Evolutionary conservation across 2,113 vertebrate species (phyloP).

Genomic region (Jacana jacana): DNA sequence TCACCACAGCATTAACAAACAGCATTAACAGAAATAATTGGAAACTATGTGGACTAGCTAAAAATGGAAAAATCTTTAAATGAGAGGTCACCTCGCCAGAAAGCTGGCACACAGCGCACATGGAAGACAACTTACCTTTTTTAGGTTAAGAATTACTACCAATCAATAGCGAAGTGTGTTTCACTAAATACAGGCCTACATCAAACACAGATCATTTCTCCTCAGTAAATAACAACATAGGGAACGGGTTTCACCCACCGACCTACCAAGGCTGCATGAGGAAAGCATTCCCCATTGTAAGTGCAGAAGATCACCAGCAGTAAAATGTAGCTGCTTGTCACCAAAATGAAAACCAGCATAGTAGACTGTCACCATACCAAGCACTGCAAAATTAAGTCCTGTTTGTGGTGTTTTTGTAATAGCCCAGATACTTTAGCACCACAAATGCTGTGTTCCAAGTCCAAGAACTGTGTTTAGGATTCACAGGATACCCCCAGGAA

Average conservation of each 20-base stretch:
- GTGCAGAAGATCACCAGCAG: neutral
- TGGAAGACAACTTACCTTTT: neutral
- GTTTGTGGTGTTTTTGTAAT: neutral
- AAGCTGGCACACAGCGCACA: neutral
- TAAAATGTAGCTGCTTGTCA: neutral
- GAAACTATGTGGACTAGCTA: neutral
- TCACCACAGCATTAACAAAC: neutral
- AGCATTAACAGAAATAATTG: neutral
- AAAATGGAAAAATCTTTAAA: neutral
- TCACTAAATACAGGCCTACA: neutral
- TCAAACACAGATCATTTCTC: neutral
- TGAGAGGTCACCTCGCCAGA: neutral
- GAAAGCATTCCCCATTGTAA: neutral
- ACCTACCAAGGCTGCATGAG: neutral
- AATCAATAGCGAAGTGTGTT: neutral
- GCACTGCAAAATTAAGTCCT: neutral
- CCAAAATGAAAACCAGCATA: neutral
- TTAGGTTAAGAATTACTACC: neutral
- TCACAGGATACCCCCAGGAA: neutral
- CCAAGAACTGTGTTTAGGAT: neutral
- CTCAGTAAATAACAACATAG: neutral
- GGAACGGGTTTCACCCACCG: neutral
- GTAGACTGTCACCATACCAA: neutral
- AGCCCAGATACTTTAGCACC: neutral
- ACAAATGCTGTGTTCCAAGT: neutral